These are phyloP conservation scores for Dicerorhinus sumatrensis DNA, from an alignment of 2,113 vertebrate genomes.

Conservation along the genomic window DNA sequence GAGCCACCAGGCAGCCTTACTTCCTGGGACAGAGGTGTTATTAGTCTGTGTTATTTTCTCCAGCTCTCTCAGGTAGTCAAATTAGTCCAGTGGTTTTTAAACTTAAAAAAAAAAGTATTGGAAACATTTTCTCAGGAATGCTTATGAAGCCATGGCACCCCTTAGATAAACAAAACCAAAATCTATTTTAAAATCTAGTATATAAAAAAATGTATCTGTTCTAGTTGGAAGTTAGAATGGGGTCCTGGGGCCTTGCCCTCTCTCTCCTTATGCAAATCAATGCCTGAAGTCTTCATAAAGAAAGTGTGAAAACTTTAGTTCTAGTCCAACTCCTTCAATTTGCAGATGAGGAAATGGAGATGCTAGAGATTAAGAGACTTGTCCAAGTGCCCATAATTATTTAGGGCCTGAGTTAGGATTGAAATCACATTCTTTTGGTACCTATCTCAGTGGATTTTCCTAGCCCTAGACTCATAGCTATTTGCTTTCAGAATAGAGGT, in stretches of 20 bases:
- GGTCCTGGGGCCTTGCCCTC: not conserved
- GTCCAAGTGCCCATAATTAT: not conserved
- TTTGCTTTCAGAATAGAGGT: not conserved
- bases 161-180: not conserved
- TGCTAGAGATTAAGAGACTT: not conserved
- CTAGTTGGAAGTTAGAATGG: not conserved
- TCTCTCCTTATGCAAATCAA: not conserved
- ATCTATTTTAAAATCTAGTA: not conserved
- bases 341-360: not conserved
- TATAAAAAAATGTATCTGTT: not conserved
- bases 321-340: not conserved
- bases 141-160: not conserved
- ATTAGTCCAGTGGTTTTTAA: not conserved
- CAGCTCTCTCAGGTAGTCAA: not conserved
- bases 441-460: not conserved
- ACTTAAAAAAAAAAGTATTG: not conserved
- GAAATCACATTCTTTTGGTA: not conserved
- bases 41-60: not conserved
- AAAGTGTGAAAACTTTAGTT: not conserved
- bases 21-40: not conserved
- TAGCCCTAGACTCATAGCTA: not conserved
- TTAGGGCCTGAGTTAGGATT: not conserved
- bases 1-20: not conserved
- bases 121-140: not conserved
- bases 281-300: not conserved